A percentile compares a stretch with the other conserved stretches of the same genome.
Evolutionary conservation across 2,888 invertebrate species (phyloP).

Genomic region (Lysandra bellargus): DNA sequence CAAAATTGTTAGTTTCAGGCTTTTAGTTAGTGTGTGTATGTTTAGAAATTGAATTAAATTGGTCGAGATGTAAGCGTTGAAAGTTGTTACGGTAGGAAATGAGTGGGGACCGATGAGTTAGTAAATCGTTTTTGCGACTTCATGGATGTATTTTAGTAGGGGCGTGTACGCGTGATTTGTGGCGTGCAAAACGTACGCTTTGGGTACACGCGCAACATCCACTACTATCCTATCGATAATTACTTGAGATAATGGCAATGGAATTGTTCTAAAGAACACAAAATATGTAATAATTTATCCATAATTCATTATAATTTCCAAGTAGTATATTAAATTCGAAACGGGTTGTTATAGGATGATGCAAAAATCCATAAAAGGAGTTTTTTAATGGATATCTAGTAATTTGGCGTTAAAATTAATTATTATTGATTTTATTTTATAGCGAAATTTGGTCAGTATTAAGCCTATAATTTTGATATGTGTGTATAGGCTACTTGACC

Average conservation of each 20-base stretch:
- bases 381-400: background rate
- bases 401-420: background rate
- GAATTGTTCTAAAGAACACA: background rate
- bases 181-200: background rate
- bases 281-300: background rate
- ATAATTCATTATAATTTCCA: background rate
- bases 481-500: no score
- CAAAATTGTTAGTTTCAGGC: constrained; percentile 72
- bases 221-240: background rate
- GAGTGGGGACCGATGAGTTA: constrained; percentile 39
- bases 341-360: no score
- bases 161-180: background rate
- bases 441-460: background rate
- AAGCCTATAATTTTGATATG: background rate
- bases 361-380: no score
- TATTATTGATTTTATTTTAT: background rate
- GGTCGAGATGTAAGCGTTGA: constrained; percentile 20
- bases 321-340: background rate
- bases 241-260: background rate
- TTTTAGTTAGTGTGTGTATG: constrained; percentile 66
- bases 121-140: constrained; percentile 34
- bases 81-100: constrained; percentile 35
- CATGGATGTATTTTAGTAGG: background rate
- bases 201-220: background rate
- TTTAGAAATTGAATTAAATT: constrained; percentile 41